Conservation (phyloP, 2,113 vertebrate genomes). For the Taurulus bubalis region DNA sequence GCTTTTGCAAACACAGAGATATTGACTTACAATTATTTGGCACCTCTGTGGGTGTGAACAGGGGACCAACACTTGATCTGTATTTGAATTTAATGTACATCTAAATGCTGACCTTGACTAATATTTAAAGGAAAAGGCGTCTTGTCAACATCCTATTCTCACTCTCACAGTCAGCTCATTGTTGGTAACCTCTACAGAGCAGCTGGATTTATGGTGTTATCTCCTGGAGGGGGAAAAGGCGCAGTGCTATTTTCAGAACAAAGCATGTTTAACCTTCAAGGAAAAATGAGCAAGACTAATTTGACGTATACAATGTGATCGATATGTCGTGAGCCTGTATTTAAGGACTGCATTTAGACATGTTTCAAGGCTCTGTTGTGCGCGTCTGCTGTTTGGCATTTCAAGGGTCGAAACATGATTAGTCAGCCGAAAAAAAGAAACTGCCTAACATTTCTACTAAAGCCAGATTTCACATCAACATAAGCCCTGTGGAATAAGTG, state of each 20-base stretch:
- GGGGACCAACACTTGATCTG: not conserved
- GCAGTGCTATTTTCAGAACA: not conserved
- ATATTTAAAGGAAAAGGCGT: not conserved
- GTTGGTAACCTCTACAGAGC: not conserved
- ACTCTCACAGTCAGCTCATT: not conserved
- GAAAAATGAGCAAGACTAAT: not conserved
- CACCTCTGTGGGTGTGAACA: not conserved
- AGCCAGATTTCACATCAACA: conserved; percentile 16
- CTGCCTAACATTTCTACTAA: conserved; percentile 13
- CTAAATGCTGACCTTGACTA: conserved; percentile 13
- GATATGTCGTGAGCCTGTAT: not conserved
- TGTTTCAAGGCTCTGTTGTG: not conserved
- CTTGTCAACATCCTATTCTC: not conserved
- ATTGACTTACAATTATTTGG: not conserved
- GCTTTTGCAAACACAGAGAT: not conserved
- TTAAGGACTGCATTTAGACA: conserved; percentile 7
- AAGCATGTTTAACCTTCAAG: conserved; percentile 26
- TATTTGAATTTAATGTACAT: not conserved
- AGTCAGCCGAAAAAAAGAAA: conserved; percentile 18
- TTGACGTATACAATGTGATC: not conserved
- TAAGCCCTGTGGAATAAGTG: conserved; percentile 8
- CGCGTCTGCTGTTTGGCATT: not conserved
- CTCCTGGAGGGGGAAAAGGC: not conserved
- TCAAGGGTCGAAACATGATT: conserved; percentile 9
- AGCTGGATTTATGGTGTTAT: not conserved